Conservation (phyloP, 92 coral and sea anemone genomes). For the Chrysogorgia sp. region DNA sequence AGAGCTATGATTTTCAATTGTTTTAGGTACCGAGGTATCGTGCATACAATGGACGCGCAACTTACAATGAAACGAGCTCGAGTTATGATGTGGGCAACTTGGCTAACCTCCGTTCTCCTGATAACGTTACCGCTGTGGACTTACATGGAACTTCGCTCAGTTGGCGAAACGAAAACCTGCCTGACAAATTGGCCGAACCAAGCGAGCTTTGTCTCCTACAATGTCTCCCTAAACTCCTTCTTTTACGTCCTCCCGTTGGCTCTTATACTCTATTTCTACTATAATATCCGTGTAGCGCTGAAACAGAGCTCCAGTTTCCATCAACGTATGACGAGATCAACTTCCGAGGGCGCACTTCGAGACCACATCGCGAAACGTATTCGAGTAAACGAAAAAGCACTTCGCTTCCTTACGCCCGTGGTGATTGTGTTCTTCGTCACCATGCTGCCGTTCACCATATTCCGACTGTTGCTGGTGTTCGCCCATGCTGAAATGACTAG, state of each 20-base stretch:
- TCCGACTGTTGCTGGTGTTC: slow-evolving; percentile 60
- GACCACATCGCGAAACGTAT: slow-evolving; percentile 51
- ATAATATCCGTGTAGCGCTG: slow-evolving; percentile 62
- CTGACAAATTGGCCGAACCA: too few species aligned
- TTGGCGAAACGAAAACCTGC: too few species aligned
- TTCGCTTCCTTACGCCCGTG: slow-evolving; percentile 89
- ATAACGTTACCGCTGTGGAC: too few species aligned
- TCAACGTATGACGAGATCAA: slow-evolving; percentile 27
- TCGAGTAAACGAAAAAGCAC: slow-evolving; percentile 82
- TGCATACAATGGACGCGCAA: too few species aligned
- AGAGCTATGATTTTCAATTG: too few species aligned
- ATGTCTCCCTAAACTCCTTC: slow-evolving; percentile 67
- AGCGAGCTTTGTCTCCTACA: too few species aligned
- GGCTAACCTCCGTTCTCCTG: too few species aligned
- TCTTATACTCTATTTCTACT: slow-evolving; percentile 73
- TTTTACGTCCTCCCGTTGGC: slow-evolving; percentile 84
- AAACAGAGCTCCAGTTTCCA: slow-evolving; percentile 71
- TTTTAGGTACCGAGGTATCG: too few species aligned
- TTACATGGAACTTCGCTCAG: too few species aligned
- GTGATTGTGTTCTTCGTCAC: slow-evolving; percentile 74
- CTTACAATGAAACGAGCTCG: too few species aligned
- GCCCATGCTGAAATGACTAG: slow-evolving; percentile 50
- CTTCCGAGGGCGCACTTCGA: slow-evolving; percentile 15
- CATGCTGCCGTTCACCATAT: slow-evolving; percentile 87
- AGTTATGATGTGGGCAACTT: too few species aligned